Percentiles rank a stretch among this genome's conserved stretches.
Conservation (phyloP, 30 jellyfish, hydroid and myxozoan genomes). For the Clytia hemisphaerica region DNA sequence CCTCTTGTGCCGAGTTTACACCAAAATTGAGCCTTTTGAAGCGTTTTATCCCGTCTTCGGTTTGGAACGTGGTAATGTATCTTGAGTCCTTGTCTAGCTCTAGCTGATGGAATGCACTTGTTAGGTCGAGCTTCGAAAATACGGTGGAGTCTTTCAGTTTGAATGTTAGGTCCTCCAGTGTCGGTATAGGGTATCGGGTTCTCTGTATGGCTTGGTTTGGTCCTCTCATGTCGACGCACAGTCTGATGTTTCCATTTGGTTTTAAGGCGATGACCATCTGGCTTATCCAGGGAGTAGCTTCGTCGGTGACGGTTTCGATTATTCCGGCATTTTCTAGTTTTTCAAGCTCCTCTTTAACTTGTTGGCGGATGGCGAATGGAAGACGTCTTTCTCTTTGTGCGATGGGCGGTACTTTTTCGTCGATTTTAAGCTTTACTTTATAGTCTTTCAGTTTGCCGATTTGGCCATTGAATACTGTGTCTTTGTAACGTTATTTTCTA, state of each 20-base stretch:
- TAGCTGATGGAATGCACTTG: slow-evolving; percentile 20
- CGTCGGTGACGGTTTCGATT: no score
- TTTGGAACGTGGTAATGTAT: slow-evolving; percentile 11
- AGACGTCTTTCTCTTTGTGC: no score
- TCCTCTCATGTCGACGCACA: slow-evolving; percentile 23
- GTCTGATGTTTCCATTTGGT: slow-evolving; percentile 16
- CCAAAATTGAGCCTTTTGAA: slow-evolving; percentile 13
- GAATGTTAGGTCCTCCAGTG: slow-evolving; percentile 18
- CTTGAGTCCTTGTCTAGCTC: slow-evolving; percentile 3
- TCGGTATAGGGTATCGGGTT: slow-evolving; percentile 23
- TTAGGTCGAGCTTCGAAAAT: slow-evolving; percentile 27
- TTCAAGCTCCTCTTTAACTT: background rate
- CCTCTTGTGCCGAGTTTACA: slow-evolving; percentile 20
- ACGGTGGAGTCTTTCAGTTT: slow-evolving; percentile 6
- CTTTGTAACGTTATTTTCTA: no score
- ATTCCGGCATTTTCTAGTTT: background rate
- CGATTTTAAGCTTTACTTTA: no score
- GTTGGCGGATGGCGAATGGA: slow-evolving; percentile 9
- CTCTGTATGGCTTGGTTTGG: slow-evolving; percentile 18
- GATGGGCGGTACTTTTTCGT: no score
- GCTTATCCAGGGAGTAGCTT: slow-evolving; percentile 36
- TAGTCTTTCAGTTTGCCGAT: no score
- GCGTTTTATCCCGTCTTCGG: slow-evolving; percentile 13
- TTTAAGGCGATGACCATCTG: slow-evolving; percentile 25
- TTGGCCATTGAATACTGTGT: no score